phyloP scores from a whole-genome alignment of 1,140 invertebrate genomes.

The Heliconius hermathena region DNA sequence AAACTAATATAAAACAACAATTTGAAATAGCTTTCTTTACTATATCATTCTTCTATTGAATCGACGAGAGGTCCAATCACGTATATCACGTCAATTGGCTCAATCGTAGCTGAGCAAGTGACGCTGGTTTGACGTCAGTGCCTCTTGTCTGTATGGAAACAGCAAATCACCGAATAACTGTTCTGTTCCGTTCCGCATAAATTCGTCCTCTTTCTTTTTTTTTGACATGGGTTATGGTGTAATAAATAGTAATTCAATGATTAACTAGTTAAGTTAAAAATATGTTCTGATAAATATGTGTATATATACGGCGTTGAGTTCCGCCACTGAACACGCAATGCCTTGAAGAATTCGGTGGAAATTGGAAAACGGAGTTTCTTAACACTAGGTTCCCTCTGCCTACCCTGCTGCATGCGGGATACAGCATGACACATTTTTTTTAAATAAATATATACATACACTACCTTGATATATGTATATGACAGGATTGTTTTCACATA shows the following conservation, averaged over 20 bases:
- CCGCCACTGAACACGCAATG: no score
- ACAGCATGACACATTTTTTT: no score
- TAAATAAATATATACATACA: not conserved
- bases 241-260: not conserved
- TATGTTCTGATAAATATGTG: not conserved
- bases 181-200: conserved; percentile 53
- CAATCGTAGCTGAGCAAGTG: conserved; percentile 62
- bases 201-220: conserved; percentile 2
- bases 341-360: no score
- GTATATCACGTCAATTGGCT: conserved; percentile 73
- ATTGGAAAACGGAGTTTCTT: no score
- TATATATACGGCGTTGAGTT: not conserved
- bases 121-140: conserved; percentile 70
- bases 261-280: not conserved
- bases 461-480: no score
- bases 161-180: conserved; percentile 61
- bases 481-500: not conserved
- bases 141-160: conserved; percentile 66
- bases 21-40: conserved; percentile 45
- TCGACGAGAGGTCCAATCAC: conserved; percentile 56
- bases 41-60: conserved; percentile 48
- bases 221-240: not conserved
- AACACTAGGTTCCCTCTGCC: no score
- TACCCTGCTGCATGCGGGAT: no score
- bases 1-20: not conserved